phyloP scores from a whole-genome alignment of 2,888 invertebrate species.

The Nematopogon swammerdamellus region DNA sequence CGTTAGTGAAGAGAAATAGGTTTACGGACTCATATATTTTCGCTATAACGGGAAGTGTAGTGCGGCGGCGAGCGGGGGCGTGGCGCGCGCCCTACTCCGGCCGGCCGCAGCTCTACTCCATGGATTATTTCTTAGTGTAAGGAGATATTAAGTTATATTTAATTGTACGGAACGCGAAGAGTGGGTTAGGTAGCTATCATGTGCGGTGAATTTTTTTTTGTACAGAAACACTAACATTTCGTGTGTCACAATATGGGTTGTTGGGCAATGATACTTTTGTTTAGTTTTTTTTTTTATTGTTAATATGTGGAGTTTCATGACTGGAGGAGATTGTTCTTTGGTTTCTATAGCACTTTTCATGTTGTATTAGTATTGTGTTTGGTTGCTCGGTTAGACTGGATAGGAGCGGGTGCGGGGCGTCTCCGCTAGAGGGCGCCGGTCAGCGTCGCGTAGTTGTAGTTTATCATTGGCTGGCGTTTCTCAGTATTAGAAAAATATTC shows the following conservation, averaged over 20 bases:
- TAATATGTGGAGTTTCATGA: neutral
- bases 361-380: neutral
- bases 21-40: slow-evolving; percentile 23
- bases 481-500: neutral
- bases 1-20: slow-evolving; percentile 31
- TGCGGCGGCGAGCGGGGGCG: neutral
- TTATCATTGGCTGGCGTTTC: neutral
- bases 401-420: too few relatives aligned
- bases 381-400: neutral
- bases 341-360: neutral
- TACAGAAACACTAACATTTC: neutral
- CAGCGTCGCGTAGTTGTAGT: too few relatives aligned
- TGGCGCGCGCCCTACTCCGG: too few relatives aligned
- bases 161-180: slow-evolving; percentile 27
- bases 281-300: slow-evolving; percentile 30
- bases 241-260: slow-evolving; percentile 30
- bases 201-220: slow-evolving; percentile 32
- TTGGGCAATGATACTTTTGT: slow-evolving; percentile 53
- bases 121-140: neutral
- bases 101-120: neutral
- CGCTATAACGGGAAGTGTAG: slow-evolving; percentile 11
- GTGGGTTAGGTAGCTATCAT: slow-evolving; percentile 39
- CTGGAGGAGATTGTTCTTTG: neutral
- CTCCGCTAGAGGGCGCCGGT: too few relatives aligned
- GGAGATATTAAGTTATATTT: slow-evolving; percentile 3